Evolutionary conservation across 2,888 invertebrate species (phyloP).

Genomic region (Ischnus inquisitorius): DNA sequence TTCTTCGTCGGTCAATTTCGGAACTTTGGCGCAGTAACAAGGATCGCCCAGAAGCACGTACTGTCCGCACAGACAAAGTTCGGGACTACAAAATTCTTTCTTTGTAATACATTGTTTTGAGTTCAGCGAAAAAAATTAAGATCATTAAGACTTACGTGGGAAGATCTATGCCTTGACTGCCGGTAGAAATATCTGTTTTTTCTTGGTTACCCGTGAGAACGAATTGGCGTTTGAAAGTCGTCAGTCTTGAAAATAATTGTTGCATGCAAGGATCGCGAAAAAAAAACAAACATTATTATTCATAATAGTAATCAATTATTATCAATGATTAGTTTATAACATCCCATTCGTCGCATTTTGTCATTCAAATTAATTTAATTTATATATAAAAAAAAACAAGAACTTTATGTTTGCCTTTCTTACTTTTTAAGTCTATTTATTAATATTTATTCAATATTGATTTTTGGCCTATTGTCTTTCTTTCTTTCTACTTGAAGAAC

Average conservation of each 20-base stretch:
- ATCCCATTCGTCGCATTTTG: no score
- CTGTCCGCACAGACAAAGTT: slow-evolving; percentile 58
- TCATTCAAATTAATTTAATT: no score
- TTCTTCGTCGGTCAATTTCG: background rate
- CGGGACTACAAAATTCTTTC: slow-evolving; percentile 29
- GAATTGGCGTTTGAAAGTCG: slow-evolving; percentile 67
- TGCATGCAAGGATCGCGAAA: no score
- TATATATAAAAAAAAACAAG: background rate
- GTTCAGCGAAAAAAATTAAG: background rate
- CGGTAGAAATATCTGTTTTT: slow-evolving; percentile 1
- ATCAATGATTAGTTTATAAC: no score
- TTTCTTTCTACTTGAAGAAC: background rate
- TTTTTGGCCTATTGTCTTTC: background rate
- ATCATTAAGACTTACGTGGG: slow-evolving; percentile 28
- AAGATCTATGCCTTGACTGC: background rate
- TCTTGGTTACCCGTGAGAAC: slow-evolving; percentile 66
- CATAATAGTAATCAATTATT: no score
- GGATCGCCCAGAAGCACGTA: slow-evolving; percentile 56
- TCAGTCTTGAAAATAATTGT: slow-evolving; percentile 66
- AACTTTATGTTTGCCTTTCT: background rate
- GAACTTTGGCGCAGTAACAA: slow-evolving; percentile 22
- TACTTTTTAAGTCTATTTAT: background rate
- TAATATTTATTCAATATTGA: background rate
- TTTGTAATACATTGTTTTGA: background rate
- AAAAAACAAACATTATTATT: no score